A percentile compares a stretch with the other conserved stretches of the same genome.
Conservation (phyloP, 2,113 vertebrate genomes). For the Telmatochromis sp. region DNA sequence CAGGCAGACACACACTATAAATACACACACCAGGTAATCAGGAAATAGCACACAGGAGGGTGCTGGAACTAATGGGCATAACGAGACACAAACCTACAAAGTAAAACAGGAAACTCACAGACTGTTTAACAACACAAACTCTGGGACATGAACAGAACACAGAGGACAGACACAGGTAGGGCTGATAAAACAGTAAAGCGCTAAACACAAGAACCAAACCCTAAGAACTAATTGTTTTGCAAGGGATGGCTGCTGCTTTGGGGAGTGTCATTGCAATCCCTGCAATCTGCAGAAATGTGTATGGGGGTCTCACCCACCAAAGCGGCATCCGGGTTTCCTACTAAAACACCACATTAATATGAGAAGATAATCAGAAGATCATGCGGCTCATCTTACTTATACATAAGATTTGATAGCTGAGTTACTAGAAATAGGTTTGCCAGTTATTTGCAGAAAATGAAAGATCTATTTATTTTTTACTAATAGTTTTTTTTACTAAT, state of each 20-base stretch:
- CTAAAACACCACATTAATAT: background rate
- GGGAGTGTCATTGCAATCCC: background rate
- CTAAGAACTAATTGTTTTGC: background rate
- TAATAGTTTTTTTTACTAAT: background rate
- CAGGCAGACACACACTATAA: background rate
- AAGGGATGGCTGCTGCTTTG: background rate
- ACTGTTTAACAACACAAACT: background rate
- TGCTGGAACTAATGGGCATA: background rate
- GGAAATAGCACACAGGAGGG: background rate
- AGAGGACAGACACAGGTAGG: background rate
- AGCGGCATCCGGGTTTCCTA: background rate
- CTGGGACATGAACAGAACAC: accelerated
- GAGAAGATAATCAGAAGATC: background rate
- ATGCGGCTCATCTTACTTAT: background rate
- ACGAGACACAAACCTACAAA: background rate
- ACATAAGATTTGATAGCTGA: background rate
- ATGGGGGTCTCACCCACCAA: background rate
- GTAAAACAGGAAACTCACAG: background rate
- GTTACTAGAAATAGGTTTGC: background rate
- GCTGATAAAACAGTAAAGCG: no score
- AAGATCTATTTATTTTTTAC: background rate
- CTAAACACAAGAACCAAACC: background rate
- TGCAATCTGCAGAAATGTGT: background rate
- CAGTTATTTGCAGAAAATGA: background rate
- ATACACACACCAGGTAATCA: background rate